A percentile compares a stretch with the other conserved stretches of the same genome.
phyloP scores from a whole-genome alignment of 2,797 vertebrate species.

The Astyanax mexicanus region DNA sequence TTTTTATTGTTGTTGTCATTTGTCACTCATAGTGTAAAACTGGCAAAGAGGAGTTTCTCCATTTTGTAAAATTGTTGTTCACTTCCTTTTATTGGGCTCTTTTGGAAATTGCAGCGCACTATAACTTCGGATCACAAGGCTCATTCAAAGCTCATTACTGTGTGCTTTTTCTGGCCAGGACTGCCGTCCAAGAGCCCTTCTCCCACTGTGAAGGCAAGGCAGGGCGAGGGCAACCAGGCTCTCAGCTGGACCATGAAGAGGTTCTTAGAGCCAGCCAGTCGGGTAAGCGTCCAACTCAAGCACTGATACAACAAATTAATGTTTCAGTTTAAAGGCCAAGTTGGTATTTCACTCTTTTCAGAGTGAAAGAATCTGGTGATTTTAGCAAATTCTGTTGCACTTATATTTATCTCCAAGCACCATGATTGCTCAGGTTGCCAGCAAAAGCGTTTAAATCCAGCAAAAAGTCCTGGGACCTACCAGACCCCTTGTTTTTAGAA shows the following conservation, averaged over 20 bases:
- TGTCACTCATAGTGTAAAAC: neutral
- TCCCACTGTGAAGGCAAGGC: conserved; percentile 80
- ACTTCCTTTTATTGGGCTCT: neutral
- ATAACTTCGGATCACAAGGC: neutral
- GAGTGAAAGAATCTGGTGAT: too few species aligned
- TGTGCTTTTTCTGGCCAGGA: conserved; percentile 70
- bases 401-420: too few species aligned
- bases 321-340: neutral
- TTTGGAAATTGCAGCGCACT: neutral
- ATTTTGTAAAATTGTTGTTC: neutral
- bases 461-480: too few species aligned
- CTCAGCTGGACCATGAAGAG: conserved; percentile 88
- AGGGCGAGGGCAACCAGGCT: conserved; percentile 72
- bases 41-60: neutral
- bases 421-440: too few species aligned
- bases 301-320: neutral
- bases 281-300: conserved; percentile 67
- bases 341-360: too few species aligned
- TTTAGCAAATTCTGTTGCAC: too few species aligned
- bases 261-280: conserved; percentile 84
- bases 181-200: conserved; percentile 83
- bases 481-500: too few species aligned
- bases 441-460: too few species aligned
- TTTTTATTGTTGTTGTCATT: neutral
- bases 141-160: neutral